Evolutionary conservation across 2,888 invertebrate species (phyloP).

Genomic region (Acleris holmiana): DNA sequence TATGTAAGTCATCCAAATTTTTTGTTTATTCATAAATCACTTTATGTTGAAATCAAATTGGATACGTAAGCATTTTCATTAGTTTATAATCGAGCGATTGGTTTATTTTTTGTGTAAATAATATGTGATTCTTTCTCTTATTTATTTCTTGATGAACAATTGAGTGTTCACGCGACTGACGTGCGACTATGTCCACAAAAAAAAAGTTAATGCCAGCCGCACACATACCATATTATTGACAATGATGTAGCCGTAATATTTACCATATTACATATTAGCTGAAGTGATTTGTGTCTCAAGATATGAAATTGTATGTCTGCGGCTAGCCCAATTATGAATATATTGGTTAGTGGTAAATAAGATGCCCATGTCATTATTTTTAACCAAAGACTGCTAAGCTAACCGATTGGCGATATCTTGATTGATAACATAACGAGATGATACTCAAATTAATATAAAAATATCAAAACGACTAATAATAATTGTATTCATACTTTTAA

Average conservation of each 20-base stretch:
- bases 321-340: constrained; percentile 1
- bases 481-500: neutral
- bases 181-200: constrained; percentile 5
- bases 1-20: constrained; percentile 23
- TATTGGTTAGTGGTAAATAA: constrained; percentile 18
- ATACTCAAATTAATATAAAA: no score
- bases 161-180: constrained; percentile 67
- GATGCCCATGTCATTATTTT: constrained; percentile 35
- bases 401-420: neutral
- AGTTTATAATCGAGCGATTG: constrained; percentile 27
- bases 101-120: constrained; percentile 36
- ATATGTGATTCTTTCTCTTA: constrained; percentile 32
- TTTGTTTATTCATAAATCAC: constrained; percentile 25
- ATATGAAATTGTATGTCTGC: neutral
- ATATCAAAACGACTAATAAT: no score
- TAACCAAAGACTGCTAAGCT: constrained; percentile 47
- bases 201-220: no score
- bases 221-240: no score
- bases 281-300: no score
- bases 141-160: constrained; percentile 50
- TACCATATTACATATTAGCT: no score
- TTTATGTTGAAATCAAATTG: constrained; percentile 32
- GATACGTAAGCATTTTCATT: constrained; percentile 28
- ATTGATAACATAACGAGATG: neutral
- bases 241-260: no score